Evolutionary conservation across 2,888 invertebrate species (phyloP), one percentile per base, ranked within the genome.

Genomic region (Caenorhabditis uteleia): DNA sequence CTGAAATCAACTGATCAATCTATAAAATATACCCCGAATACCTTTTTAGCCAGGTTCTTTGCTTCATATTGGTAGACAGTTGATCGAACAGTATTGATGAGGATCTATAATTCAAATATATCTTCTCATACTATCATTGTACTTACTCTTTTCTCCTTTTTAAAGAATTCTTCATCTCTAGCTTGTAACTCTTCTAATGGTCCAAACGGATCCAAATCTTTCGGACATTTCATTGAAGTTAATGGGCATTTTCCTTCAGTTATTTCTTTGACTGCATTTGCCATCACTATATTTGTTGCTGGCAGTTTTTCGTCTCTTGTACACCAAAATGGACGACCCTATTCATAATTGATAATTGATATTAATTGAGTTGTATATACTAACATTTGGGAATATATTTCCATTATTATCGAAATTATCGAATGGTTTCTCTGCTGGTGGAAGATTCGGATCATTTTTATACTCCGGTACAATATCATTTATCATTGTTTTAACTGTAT

Each of bases 301-400:
- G 45, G 45, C 21, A 33, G 45, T 10, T 33, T 29, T 20, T 45
- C 45, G 18, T 45, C 45, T 31, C 21, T 31, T 12, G 14, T 20
- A 8, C 31, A 45, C 45, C 45, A 45, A 45, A 45, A 45, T n/a
- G 45, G 45, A 10, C 33, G 29, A 45, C 45, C 45, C 45, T 45
- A 26, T 2, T 23, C 31, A 29, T 25, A 8, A 6, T 25, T 8
- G 12, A 23, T 4, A 8, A 23, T 14, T 20, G 2, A 23, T 23
- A 23, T 34, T 5, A 12, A 12, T 10, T n/a, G 14, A 34, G n/a
- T n/a, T 34, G 2, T 20, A 4, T 14, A 40, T 4, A 25, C 10
- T 25, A 7, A 43, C 42, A n/a, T 43, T 43, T 16, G 25, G 4
- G 27, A 43, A 43, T n/a, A 43, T 7, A 4, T 43, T 26, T 2